Evolutionary conservation across 2,888 invertebrate species (phyloP).

Genomic region (Calephelis perditalis): DNA sequence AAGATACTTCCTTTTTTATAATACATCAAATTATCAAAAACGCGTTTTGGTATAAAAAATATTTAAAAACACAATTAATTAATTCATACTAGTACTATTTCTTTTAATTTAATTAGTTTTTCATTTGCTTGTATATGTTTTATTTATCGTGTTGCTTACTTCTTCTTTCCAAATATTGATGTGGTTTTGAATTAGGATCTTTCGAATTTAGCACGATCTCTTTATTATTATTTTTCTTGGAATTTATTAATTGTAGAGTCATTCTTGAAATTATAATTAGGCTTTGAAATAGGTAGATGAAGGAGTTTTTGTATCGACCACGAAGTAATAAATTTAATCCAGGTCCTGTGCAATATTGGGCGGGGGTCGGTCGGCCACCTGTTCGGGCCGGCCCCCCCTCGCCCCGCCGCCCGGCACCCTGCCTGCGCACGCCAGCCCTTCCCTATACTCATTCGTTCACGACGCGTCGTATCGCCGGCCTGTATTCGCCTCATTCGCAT

Average conservation of each 20-base stretch:
- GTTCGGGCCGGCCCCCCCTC: constrained; percentile 46
- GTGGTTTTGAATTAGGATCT: no score
- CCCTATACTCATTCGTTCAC: constrained; percentile 72
- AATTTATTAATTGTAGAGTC: neutral
- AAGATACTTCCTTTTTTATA: no score
- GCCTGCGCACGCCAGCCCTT: constrained; percentile 63
- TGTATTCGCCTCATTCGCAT: constrained; percentile 56
- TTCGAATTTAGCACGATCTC: no score
- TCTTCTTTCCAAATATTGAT: no score
- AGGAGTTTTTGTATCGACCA: constrained; percentile 53
- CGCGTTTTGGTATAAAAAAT: no score
- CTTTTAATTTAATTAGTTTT: no score
- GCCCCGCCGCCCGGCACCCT: constrained; percentile 35
- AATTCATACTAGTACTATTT: no score
- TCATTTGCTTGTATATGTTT: no score
- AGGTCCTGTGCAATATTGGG: constrained; percentile 58
- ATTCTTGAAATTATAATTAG: neutral
- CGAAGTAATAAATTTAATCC: constrained; percentile 66
- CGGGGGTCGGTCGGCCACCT: constrained; percentile 54
- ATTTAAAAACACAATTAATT: no score
- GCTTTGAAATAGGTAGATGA: constrained; percentile 35
- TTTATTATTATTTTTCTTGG: no score
- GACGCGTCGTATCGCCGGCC: constrained; percentile 71
- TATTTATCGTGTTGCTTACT: no score
- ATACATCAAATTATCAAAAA: no score